Base-by-base conservation (phyloP, 2,888 invertebrate genomes). In the Tenthredo mesomela region DNA sequence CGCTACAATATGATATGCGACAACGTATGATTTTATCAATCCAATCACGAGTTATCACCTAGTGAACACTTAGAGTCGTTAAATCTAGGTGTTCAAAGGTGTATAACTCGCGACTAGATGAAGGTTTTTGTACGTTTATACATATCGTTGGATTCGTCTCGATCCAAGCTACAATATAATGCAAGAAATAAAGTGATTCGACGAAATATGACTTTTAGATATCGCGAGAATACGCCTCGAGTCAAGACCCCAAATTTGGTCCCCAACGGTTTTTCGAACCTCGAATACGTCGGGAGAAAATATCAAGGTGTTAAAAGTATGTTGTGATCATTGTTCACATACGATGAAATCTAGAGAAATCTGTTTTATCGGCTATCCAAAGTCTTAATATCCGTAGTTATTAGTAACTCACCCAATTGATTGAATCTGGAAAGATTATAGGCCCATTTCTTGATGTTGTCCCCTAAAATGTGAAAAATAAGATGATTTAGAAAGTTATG, bases 361-460 rank as follows among this genome's bases (percentile, higher is more conserved):
- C 25, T 33, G 33, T 67, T 67, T 6, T 33, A 29, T 67, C 15
- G 29, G 18, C 6, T 25, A 67, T 29, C 33, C 2, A 33, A 12
- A 29, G 5, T 33, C 18, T 12, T 25, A 5, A 25, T 1, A 29
- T 67, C 15, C 12, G 1, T 21, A 37, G 37, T 15, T 15, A 33
- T 1, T 37, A 40, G 12, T 12, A 40, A 80, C 80, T 80, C 7
- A 80, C 80, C 80, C n/a, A 25, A 61, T 18, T 70, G 67, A 67
- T 82, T 82, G 47, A 82, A 82, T 47, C 82, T 29, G 50, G 82
- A 82, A 9, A 82, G 25, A 82, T 82, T 82, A 5, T 82, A 82
- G 9, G 82, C 82, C 82, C 82, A 82, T 33, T 82, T 82, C 21
- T 50, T 82, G 21, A 82, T 29, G 25, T 40, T 47, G 3, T 43